These are phyloP conservation scores for Biston betularia DNA, from an alignment of 2,888 invertebrate genomes.

Conservation along the genomic window DNA sequence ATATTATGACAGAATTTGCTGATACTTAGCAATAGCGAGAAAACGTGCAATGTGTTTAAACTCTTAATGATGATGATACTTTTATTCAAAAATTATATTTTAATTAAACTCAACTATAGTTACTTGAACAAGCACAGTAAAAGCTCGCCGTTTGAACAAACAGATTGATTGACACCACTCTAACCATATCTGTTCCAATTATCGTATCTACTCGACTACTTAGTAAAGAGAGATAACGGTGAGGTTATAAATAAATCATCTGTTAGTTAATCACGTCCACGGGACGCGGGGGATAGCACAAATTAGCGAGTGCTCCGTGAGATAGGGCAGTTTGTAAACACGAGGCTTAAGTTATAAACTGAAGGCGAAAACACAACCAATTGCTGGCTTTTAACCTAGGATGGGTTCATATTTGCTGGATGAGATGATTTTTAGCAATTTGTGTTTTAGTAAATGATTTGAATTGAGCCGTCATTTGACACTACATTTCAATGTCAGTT, in stretches of 20 bases:
- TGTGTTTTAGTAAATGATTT: too few species aligned
- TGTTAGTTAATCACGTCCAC: conserved; percentile 71
- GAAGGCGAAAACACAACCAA: conserved; percentile 20
- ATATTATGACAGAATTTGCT: too few species aligned
- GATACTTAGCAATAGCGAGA: too few species aligned
- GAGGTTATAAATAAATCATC: conserved; percentile 76
- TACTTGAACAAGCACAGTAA: not conserved
- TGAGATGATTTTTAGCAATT: too few species aligned
- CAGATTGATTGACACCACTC: conserved; percentile 38
- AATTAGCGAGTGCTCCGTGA: conserved; percentile 81
- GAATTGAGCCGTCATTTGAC: too few species aligned
- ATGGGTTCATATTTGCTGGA: too few species aligned
- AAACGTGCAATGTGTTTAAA: too few species aligned
- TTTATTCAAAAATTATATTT: not conserved
- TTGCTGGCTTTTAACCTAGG: not conserved
- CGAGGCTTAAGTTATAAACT: conserved; percentile 52
- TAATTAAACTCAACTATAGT: not conserved
- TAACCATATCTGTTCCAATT: conserved; percentile 38
- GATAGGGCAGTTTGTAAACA: conserved; percentile 78
- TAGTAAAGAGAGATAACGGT: conserved; percentile 46
- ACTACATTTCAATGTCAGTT: too few species aligned
- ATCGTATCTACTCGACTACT: conserved; percentile 40
- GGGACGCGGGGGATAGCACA: conserved; percentile 74
- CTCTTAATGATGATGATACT: too few species aligned
- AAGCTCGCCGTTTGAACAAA: conserved; percentile 2